Evolutionary conservation across 2,113 vertebrate genomes (phyloP), one percentile per base, ranked within the genome.

Genomic region (Tachuris rubrigastra): DNA sequence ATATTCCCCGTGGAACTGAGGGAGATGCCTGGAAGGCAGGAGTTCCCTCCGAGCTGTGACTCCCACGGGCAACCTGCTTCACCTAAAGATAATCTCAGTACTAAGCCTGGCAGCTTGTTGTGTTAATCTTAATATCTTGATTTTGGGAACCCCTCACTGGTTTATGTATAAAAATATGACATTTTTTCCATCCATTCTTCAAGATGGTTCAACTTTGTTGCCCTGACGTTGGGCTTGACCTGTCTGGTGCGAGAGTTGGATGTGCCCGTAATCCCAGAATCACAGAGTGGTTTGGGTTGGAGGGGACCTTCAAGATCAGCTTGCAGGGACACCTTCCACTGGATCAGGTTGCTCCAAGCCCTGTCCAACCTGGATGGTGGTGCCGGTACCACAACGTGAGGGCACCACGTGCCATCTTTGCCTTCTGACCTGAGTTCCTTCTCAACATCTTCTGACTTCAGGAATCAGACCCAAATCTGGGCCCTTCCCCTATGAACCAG

Each of bases 61-160:
- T 63, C 62, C 58, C 0, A 0, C 5, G 12, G 31, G 68, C 58
- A 17, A 9, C 1, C 14, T 18, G 14, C 53, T 37, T 60, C 22
- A 22, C 3, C 1, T 69, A 22, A 69, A 46, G 53, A 42, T 19
- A 8, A 71, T 37, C 44, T 37, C 72, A 10, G 35, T 15, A 6
- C 62, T 62, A 39, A 76, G 39, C 68, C 39, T 44, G 22, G 68
- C 58, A 63, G 59, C 67, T 84, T 7, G 3, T 52, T 75, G 49
- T 39, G 31, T 59, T 15, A 10, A 19, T 27, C 22, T 8, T 31
- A 69, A 65, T 9, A 8, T 19, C 44, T 30, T 22, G 37, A 24
- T 77, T 91, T 85, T 31, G 69, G 53, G 37, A 85, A 62, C 22
- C 31, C 62, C 23, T 63, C 62, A 21, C 13, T 1, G 2, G 7